Evolutionary conservation across 1,140 invertebrate species (phyloP), one percentile per base, ranked within the genome.

Genomic region (Hyles euphorbiae): DNA sequence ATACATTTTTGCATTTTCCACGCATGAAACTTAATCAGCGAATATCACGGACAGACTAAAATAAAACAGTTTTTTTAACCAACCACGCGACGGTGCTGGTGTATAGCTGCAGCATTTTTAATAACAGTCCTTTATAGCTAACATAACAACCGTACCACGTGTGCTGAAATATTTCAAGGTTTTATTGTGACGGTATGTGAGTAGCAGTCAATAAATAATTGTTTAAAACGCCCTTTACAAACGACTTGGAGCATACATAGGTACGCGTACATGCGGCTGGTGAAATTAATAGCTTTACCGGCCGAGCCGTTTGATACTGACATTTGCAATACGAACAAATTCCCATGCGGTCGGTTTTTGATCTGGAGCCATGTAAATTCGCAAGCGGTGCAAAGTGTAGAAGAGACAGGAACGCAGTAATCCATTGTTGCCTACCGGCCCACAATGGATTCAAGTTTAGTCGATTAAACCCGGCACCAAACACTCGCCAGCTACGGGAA

Each of bases 401-500:
- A 34, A 34, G 12, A 47, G 51, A 49, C 47, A 54, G 51, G 34
- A 68, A 47, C 57, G 58, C 32, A 50, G 64, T 67, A 66, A 65
- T 71, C 66, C 61, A 72, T 72, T 72, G 66, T 64, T 64, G 61
- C 50, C 58, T 65, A 56, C 59, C 53, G 44, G 53, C 58, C 62
- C 52, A 71, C 66, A 72, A 68, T 68, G 60, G 69, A 58, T 63
- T 63, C 56, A 58, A 72, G 67, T 69, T 67, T 63, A 69, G 67
- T 70, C 70, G 70, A 73, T 73, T 73, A 70, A 72, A 70, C 65
- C 57, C 56, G 55, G 58, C 60, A 53, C 67, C 64, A 67, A 64
- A 68, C 67, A 73, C 55, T 72, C 67, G 60, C 60, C 67, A 65
- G 65, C 70, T 70, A 63, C 58, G 56, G 58, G 58, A 63, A 65